Conservation (phyloP, 2,113 vertebrate genomes). For the Oncorhynchus nerka region DNA sequence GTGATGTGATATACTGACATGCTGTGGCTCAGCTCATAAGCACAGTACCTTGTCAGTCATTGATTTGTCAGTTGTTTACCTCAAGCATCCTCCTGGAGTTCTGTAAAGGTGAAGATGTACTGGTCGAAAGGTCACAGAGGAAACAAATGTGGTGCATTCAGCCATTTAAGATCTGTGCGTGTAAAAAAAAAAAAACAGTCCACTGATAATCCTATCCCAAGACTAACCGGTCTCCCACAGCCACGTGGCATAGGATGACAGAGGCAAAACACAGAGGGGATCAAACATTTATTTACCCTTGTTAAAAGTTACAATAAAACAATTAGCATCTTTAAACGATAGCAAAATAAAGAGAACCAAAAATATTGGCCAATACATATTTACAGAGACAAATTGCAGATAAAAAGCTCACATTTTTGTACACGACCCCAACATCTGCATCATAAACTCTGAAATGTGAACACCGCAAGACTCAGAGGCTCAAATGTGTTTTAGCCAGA, state of each 20-base stretch:
- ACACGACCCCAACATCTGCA: constrained; percentile 69
- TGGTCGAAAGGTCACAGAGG: no score
- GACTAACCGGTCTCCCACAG: not conserved
- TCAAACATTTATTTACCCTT: constrained; percentile 81
- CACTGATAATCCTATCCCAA: not conserved
- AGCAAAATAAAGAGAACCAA: constrained; percentile 79
- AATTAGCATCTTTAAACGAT: constrained; percentile 77
- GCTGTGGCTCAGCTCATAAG: no score
- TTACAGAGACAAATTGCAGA: constrained; percentile 74
- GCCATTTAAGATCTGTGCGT: no score
- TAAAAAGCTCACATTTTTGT: constrained; percentile 73
- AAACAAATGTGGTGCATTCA: no score
- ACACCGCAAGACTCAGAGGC: constrained; percentile 67
- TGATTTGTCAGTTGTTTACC: no score
- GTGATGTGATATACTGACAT: no score
- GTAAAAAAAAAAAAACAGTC: no score
- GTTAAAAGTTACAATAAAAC: constrained; percentile 81
- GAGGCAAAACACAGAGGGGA: constrained; percentile 62
- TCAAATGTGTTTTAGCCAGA: constrained; percentile 66
- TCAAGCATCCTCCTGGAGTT: no score
- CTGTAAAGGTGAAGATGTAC: no score
- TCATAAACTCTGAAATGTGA: constrained; percentile 73
- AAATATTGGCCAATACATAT: constrained; percentile 73
- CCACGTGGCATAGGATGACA: constrained; percentile 13
- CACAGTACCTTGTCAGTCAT: no score